A percentile compares a stretch with the other conserved stretches of the same genome.
These are phyloP conservation scores for Champsocephalus esox DNA, from an alignment of 2,797 vertebrate species.

Conservation along the genomic window DNA sequence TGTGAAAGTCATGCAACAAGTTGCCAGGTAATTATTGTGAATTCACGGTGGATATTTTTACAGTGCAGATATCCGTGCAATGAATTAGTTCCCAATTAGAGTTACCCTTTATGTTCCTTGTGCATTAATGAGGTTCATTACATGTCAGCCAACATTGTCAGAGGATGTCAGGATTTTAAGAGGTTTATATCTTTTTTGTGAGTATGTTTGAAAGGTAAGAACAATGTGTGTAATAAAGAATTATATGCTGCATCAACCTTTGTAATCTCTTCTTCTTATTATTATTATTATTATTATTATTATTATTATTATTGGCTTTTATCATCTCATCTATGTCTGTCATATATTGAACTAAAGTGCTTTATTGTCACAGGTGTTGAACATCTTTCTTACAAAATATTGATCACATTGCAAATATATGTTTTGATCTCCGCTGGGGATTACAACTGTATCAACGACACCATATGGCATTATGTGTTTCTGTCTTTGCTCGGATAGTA, in stretches of 20 bases:
- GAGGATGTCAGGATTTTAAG: too few relatives aligned
- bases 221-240: background rate
- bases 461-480: constrained; percentile 4
- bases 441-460: constrained; percentile 7
- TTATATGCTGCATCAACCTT: background rate
- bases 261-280: background rate
- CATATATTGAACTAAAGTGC: background rate
- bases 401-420: constrained; percentile 2
- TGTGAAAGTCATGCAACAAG: too few relatives aligned
- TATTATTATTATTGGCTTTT: background rate
- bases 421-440: constrained; percentile 5
- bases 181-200: background rate
- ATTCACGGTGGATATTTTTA: too few relatives aligned
- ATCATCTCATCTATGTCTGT: background rate
- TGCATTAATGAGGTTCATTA: background rate
- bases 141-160: background rate
- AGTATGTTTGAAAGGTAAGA: background rate
- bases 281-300: too few relatives aligned
- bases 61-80: too few relatives aligned
- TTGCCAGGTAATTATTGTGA: too few relatives aligned
- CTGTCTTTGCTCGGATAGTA: background rate
- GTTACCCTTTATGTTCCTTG: too few relatives aligned
- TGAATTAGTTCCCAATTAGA: too few relatives aligned
- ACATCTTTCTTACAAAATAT: constrained; percentile 1
- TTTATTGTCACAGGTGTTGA: background rate